These are phyloP conservation scores for Chaetophractus vellerosus DNA, from an alignment of 2,797 vertebrate genomes.

Conservation along the genomic window DNA sequence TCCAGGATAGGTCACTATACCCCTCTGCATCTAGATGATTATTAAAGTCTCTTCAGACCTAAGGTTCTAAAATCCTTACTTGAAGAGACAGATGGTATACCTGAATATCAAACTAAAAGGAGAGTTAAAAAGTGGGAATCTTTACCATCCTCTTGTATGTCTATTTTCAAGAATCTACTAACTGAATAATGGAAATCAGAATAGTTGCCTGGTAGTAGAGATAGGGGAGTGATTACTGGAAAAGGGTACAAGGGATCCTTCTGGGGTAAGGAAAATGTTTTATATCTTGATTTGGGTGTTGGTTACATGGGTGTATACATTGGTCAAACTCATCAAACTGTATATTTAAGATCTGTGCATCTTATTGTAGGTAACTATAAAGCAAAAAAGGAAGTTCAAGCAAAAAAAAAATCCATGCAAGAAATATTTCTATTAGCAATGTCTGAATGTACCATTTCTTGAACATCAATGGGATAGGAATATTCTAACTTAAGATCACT, in stretches of 20 bases:
- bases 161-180: neutral
- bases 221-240: neutral
- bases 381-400: neutral
- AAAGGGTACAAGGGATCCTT: neutral
- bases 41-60: neutral
- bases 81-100: neutral
- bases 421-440: neutral
- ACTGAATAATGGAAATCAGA: neutral
- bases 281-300: neutral
- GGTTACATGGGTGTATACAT: neutral
- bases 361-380: neutral
- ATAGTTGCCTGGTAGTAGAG: neutral
- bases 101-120: neutral
- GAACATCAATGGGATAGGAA: conserved; percentile 33
- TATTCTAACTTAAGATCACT: conserved; percentile 38
- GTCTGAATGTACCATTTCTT: conserved; percentile 56
- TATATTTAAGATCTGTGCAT: neutral
- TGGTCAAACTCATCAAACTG: neutral
- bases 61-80: neutral
- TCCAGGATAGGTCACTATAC: neutral
- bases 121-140: neutral
- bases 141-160: too few relatives aligned
- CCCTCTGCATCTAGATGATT: neutral
- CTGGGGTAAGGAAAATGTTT: neutral
- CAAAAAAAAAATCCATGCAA: neutral